These are phyloP conservation scores for Gadus chalcogrammus DNA, from an alignment of 2,113 vertebrate species.

Conservation along the genomic window DNA sequence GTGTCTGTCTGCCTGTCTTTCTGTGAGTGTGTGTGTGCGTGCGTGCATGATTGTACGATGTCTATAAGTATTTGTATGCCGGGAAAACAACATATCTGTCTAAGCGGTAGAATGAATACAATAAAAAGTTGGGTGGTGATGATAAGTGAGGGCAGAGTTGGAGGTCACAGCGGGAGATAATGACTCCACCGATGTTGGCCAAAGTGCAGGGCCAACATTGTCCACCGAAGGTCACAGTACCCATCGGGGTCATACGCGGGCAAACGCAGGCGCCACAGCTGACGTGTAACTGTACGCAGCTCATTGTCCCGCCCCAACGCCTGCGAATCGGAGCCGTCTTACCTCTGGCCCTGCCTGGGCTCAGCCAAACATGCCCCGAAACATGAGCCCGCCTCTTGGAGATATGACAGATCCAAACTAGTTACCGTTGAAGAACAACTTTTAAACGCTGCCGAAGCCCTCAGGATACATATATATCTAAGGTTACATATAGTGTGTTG, in stretches of 20 bases:
- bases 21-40: too few species aligned
- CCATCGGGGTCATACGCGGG: constrained; percentile 54
- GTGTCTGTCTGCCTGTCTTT: too few species aligned
- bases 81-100: too few species aligned
- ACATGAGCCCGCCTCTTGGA: constrained; percentile 55
- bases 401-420: constrained; percentile 44
- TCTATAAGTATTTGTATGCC: too few species aligned
- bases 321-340: constrained; percentile 56
- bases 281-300: constrained; percentile 68
- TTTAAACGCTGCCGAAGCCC: not conserved
- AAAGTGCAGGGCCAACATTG: constrained; percentile 22
- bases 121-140: too few species aligned
- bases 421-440: constrained; percentile 27
- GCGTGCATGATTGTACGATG: too few species aligned
- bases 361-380: constrained; percentile 46
- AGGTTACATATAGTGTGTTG: too few species aligned
- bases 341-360: constrained; percentile 46
- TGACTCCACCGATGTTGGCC: constrained; percentile 15
- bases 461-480: too few species aligned
- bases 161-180: not conserved
- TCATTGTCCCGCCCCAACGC: constrained; percentile 53
- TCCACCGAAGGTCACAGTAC: constrained; percentile 21
- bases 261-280: constrained; percentile 61
- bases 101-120: too few species aligned
- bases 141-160: too few species aligned